Evolutionary conservation across 2,113 vertebrate species (phyloP).

Genomic region (Melanerpes aurifrons): DNA sequence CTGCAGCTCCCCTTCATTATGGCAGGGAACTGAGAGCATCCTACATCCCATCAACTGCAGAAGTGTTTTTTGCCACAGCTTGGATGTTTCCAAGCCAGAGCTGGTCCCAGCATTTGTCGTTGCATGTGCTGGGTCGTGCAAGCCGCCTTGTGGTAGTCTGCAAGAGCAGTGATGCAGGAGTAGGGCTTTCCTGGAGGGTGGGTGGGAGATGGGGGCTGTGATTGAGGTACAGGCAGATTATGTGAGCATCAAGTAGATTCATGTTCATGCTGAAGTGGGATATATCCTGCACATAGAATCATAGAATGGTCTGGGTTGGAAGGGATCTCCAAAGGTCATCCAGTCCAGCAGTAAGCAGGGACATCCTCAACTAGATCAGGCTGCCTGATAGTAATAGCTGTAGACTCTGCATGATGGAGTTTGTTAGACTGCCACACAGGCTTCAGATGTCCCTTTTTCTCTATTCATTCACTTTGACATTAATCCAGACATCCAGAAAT

Average conservation of each 20-base stretch:
- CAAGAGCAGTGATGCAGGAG: not conserved
- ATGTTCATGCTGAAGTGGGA: not conserved
- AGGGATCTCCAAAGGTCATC: too few species aligned
- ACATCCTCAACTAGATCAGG: too few species aligned
- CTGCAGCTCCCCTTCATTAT: fast-evolving
- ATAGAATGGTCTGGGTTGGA: too few species aligned
- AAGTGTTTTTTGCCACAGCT: not conserved
- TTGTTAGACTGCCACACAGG: not conserved
- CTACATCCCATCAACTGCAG: not conserved
- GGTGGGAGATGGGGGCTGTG: fast-evolving
- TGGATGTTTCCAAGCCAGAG: not conserved
- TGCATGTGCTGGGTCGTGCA: fast-evolving
- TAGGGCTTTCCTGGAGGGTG: not conserved
- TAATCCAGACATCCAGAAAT: not conserved
- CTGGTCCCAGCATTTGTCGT: fast-evolving
- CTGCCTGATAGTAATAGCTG: not conserved
- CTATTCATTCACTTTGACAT: not conserved
- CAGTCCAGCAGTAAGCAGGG: too few species aligned
- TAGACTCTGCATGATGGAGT: not conserved
- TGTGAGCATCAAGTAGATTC: not conserved
- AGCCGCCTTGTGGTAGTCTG: not conserved
- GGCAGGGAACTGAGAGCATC: fast-evolving
- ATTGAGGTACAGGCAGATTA: not conserved
- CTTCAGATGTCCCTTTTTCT: not conserved
- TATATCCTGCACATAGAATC: too few species aligned